These are phyloP conservation scores for Furcifer pardalis DNA, from an alignment of 2,797 vertebrate genomes.

Conservation along the genomic window DNA sequence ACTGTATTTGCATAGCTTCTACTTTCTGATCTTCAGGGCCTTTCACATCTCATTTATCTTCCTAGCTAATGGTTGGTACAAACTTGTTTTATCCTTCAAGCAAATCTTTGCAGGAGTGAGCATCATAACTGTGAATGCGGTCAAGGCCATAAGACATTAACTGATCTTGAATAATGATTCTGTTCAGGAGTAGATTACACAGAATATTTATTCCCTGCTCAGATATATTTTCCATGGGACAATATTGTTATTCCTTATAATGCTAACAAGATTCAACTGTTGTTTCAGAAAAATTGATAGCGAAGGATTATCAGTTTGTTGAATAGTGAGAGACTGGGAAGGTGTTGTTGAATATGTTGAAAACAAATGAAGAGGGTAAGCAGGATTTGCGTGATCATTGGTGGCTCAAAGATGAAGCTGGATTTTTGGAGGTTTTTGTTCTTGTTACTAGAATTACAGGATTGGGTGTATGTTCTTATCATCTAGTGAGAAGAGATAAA, in stretches of 20 bases:
- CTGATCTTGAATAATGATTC: neutral
- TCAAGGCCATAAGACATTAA: too few species aligned
- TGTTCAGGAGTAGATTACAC: neutral
- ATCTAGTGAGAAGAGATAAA: neutral
- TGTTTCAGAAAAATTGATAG: neutral
- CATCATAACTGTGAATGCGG: neutral
- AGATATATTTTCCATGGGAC: neutral
- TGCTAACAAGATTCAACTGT: neutral
- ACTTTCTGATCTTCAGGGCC: neutral
- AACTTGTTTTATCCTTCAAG: neutral
- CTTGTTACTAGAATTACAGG: too few species aligned
- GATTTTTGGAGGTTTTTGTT: too few species aligned
- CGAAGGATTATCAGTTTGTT: neutral
- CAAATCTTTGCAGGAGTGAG: neutral
- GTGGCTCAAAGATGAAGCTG: neutral
- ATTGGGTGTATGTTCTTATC: neutral
- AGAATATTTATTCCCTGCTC: neutral
- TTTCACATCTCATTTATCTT: neutral
- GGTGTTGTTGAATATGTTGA: too few species aligned
- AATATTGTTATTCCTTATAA: neutral
- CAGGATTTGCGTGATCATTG: neutral
- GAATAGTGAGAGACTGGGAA: neutral
- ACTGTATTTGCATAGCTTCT: neutral
- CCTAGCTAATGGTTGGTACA: neutral
- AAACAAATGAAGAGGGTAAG: neutral